Base-by-base conservation (phyloP, 2,797 vertebrate genomes). In the Stomatorhinus walkeri region DNA sequence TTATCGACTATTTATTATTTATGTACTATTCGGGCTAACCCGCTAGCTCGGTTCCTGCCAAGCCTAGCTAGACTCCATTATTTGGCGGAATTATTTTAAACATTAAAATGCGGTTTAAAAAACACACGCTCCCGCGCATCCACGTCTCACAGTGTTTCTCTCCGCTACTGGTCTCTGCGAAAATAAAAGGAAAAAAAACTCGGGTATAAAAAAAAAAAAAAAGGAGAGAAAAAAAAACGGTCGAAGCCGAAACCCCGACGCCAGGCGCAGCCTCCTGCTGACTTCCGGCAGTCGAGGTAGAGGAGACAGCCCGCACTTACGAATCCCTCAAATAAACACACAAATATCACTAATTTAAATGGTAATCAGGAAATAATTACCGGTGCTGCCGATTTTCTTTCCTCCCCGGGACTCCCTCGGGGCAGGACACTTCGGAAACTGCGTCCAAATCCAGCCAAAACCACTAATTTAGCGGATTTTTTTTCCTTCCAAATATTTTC, bases 281-380 rank as follows among this genome's bases (percentile, higher is more conserved):
- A 96, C 96, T 96, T 96, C 96, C 96, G 96, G 95, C 95, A 94
- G 93, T 88, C 89, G 94, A 92, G 94, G 94, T 93, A 93, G 93
- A 92, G 91, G 92, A 54, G 90, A 91, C 89, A 90, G 90, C 90
- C 90, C 56, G 90, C 89, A 89, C 89, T 88, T 85, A 48, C 76
- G 91, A 92, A 90, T 91, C 43, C 93, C 94, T 93, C 91, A 90
- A 93, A 94, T 93, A 93, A 93, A 93, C 84, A 89, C 89, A 94
- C 92, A 93, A 94, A 94, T 91, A 76, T 92, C 93, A 92, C 92
- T 93, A 91, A 93, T 90, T 90, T 90, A 89, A 94, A 85, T 92
- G 90, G 92, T 91, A 93, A 95, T 91, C 93, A 91, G 84, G 89
- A 61, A 91, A 92, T 93, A 91, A 92, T 96, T 96, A 96, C 95